Conservation (phyloP, 2,797 vertebrate species). For the Ptychadena robeensis region DNA sequence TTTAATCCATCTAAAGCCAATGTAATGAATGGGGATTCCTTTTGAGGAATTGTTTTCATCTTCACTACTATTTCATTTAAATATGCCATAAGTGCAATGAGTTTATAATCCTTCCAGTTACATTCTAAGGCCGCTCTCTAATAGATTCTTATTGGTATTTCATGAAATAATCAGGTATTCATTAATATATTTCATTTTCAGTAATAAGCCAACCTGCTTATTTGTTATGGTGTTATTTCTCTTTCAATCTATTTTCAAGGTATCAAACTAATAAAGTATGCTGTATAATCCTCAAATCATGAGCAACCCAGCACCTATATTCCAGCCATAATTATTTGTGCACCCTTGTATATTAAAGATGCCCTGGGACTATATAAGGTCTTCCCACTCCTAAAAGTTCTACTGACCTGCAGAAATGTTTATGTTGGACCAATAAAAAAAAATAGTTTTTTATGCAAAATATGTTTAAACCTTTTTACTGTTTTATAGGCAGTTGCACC, state of each 20-base stretch:
- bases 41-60: conserved; percentile 44
- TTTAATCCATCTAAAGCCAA: conserved; percentile 48
- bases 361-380: neutral
- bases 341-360: neutral
- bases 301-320: neutral
- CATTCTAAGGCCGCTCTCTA: neutral
- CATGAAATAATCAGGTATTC: neutral
- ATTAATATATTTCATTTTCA: neutral
- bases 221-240: neutral
- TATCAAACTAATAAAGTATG: neutral
- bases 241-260: neutral
- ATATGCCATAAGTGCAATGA: conserved; percentile 48
- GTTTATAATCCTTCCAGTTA: conserved; percentile 43
- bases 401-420: neutral
- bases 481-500: too few species aligned
- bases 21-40: conserved; percentile 43
- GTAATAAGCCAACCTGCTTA: neutral
- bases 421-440: too few species aligned
- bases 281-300: neutral
- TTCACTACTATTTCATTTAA: conserved; percentile 43
- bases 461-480: too few species aligned
- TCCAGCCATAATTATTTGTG: neutral
- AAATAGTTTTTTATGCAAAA: too few species aligned
- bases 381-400: neutral
- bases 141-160: conserved; percentile 20